Evolutionary conservation across 2,113 vertebrate genomes (phyloP).

Genomic region (Monopterus albus): DNA sequence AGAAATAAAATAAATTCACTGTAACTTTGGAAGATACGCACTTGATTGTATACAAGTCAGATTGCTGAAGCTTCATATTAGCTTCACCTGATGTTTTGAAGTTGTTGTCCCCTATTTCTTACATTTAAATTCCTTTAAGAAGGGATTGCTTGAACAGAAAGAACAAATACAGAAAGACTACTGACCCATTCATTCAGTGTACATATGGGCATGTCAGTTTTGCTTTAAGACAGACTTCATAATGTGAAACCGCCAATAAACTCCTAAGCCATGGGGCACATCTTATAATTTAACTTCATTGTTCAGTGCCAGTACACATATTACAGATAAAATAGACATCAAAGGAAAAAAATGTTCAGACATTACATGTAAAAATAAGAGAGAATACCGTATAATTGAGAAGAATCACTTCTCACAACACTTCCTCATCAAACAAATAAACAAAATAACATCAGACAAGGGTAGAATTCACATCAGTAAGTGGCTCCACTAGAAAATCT

Average conservation of each 20-base stretch:
- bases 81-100: background rate
- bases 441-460: slow-evolving; percentile 8
- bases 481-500: background rate
- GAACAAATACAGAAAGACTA: background rate
- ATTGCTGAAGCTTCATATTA: background rate
- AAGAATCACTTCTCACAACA: too few species aligned
- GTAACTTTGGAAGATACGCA: background rate
- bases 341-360: background rate
- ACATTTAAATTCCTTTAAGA: background rate
- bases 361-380: too few species aligned
- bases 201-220: background rate
- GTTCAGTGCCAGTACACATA: background rate
- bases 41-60: background rate
- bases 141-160: background rate
- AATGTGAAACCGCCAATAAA: too few species aligned
- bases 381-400: too few species aligned
- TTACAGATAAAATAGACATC: background rate
- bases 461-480: background rate
- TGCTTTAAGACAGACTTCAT: too few species aligned
- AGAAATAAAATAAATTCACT: too few species aligned
- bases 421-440: too few species aligned
- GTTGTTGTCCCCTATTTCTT: background rate
- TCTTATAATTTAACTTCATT: too few species aligned
- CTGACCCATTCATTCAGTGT: background rate
- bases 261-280: too few species aligned